phyloP scores from a whole-genome alignment of 1,140 invertebrate genomes.

The Hermetia illucens region DNA sequence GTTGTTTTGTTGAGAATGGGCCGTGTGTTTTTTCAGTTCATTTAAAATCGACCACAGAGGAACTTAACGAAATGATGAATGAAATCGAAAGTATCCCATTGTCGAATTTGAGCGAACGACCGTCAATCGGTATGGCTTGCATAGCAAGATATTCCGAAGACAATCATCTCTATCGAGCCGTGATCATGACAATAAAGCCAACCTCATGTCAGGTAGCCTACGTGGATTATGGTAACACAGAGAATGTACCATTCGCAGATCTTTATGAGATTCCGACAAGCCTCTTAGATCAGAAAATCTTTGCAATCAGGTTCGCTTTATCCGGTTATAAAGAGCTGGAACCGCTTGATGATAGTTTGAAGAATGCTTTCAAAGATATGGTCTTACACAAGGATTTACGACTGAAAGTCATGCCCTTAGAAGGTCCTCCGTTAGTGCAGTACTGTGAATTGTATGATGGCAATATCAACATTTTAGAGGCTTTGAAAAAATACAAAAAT shows the following conservation, averaged over 20 bases:
- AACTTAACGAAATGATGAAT: constrained; percentile 47
- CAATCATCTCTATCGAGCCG: constrained; percentile 49
- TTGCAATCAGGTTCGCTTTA: constrained; percentile 56
- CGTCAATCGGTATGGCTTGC: constrained; percentile 48
- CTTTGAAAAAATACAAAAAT: constrained; percentile 32
- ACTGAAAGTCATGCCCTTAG: constrained; percentile 45
- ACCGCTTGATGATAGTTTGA: constrained; percentile 45
- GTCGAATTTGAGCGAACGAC: constrained; percentile 41
- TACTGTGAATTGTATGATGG: constrained; percentile 44
- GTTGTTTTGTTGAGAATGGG: constrained; percentile 61
- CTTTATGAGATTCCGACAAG: constrained; percentile 57
- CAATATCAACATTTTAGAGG: constrained; percentile 32
- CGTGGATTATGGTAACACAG: constrained; percentile 63
- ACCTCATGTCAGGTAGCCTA: constrained; percentile 51
- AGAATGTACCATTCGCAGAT: constrained; percentile 46
- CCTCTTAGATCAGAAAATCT: constrained; percentile 49
- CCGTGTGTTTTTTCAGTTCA: constrained; percentile 59
- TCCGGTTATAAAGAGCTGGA: constrained; percentile 48
- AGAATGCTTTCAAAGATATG: constrained; percentile 50
- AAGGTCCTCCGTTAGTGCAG: constrained; percentile 51
- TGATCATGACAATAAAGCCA: constrained; percentile 49
- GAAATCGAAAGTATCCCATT: constrained; percentile 44
- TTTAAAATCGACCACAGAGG: constrained; percentile 37
- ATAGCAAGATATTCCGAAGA: constrained; percentile 50
- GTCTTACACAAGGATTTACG: constrained; percentile 42